Percentiles rank a stretch among this genome's conserved stretches.
These are phyloP conservation scores for Promerops cafer DNA, from an alignment of 2,113 vertebrate species.

Conservation along the genomic window DNA sequence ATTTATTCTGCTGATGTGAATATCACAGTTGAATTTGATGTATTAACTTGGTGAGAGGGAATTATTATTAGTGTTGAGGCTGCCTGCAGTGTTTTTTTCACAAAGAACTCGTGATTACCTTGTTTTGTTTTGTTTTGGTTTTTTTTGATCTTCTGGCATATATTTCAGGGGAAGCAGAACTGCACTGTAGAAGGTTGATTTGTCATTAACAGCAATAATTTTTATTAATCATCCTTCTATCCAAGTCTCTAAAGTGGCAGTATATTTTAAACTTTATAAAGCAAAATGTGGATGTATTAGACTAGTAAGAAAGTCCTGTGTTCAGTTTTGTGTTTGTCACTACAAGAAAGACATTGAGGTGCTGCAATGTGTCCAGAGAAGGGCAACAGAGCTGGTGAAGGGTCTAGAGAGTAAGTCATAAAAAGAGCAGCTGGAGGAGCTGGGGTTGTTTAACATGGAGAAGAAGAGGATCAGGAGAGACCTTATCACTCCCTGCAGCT, in stretches of 20 bases:
- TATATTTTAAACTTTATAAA: not conserved
- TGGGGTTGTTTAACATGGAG: not conserved
- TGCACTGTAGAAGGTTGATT: not conserved
- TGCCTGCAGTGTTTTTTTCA: not conserved
- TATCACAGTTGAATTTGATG: not conserved
- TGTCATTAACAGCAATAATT: not conserved
- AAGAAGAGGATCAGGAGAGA: not conserved
- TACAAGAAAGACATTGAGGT: not conserved
- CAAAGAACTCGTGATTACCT: not conserved
- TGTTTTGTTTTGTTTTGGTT: not conserved
- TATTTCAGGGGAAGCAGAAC: not conserved
- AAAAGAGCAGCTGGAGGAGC: not conserved
- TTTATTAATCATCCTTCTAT: not conserved
- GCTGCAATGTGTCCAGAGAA: not conserved
- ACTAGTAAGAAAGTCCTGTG: not conserved
- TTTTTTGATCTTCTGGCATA: not conserved
- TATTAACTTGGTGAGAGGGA: not conserved
- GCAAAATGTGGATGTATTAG: not conserved
- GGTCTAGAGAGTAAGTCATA: not conserved
- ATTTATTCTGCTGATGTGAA: not conserved
- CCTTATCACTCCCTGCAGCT: too few species aligned
- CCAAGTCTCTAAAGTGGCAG: fast-evolving
- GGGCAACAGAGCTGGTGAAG: not conserved
- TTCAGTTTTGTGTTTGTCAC: not conserved
- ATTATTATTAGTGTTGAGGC: not conserved